Base-by-base conservation (phyloP, 2,113 vertebrate species). In the Eurypyga helias region DNA sequence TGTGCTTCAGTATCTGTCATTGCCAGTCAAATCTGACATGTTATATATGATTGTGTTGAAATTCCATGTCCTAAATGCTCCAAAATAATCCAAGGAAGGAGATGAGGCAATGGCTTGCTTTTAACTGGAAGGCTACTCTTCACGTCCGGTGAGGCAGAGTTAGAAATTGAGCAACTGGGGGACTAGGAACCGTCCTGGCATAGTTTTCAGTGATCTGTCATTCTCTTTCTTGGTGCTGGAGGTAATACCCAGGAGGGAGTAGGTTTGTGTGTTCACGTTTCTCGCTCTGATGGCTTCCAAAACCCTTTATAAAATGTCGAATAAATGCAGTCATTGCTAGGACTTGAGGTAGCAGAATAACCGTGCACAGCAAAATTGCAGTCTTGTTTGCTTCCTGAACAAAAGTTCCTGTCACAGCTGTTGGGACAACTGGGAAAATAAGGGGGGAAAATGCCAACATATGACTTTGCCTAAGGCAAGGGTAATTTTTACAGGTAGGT, bases 21-120 rank as follows among this genome's bases (percentile, higher is more conserved):
- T 84, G 90, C 83, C 96, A 91, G 87, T 95, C 91, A 91, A 93
- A 60, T 91, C 84, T 95, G 90, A 97, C 92, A 95, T 93, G 66
- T 52, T 82, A 43, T 92, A 64, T 81, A 45, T 58, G n/a, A 91
- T 83, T 67, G 70, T 62, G 67, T 67, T 85, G 93, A 89, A 65
- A 94, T 95, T 91, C 87, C 58, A 5, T 43, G 62, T 96, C 88
- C 87, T 46, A 48, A 91, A 73, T 93, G 81, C 77, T 94, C 97
- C 71, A 41, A 95, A 79, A 64, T 71, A 95, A 82, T 93, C 69
- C 55, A 82, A 94, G 88, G 90, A 96, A 95, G 82, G 81, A 80
- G 78, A 73, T 75, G 72, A 87, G 64, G 83, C 76, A 83, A 43
- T 46, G 43, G n/a, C 24, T 57, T 36, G 34, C 61, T 89, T 96